Evolutionary conservation across 1,140 invertebrate species (phyloP).

Genomic region (Dinothrombium tinctorium): DNA sequence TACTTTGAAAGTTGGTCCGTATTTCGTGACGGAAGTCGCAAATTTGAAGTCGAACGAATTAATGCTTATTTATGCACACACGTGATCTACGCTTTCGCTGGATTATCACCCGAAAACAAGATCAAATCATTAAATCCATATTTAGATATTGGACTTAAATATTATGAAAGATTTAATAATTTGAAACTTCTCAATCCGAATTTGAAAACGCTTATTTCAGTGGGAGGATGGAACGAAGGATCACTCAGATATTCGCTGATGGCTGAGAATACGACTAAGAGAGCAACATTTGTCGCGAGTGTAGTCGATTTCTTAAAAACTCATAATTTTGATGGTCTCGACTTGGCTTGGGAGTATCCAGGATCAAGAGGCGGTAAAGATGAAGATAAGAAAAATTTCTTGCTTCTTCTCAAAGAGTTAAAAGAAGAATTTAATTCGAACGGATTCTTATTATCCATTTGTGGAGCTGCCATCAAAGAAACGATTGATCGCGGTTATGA

Average conservation of each 20-base stretch:
- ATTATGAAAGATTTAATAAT: slow-evolving; percentile 79
- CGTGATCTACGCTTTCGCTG: slow-evolving; percentile 77
- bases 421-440: slow-evolving; percentile 26
- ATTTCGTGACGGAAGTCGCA: slow-evolving; percentile 50
- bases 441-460: slow-evolving; percentile 26
- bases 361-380: slow-evolving; percentile 67
- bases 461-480: slow-evolving; percentile 29
- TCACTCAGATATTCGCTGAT: slow-evolving; percentile 57
- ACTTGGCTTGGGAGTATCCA: slow-evolving; percentile 92
- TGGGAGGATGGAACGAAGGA: slow-evolving; percentile 90
- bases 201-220: slow-evolving; percentile 68
- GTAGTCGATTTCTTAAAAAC: slow-evolving; percentile 63
- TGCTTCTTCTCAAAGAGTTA: slow-evolving; percentile 5
- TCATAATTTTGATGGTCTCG: slow-evolving; percentile 82
- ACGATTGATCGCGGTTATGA: slow-evolving; percentile 44
- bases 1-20: slow-evolving; percentile 69
- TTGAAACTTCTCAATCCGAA: slow-evolving; percentile 80
- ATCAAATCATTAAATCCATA: slow-evolving; percentile 78
- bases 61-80: slow-evolving; percentile 86
- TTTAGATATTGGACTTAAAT: slow-evolving; percentile 77
- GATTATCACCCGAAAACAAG: slow-evolving; percentile 65
- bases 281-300: slow-evolving; percentile 52
- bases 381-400: slow-evolving; percentile 9
- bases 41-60: slow-evolving; percentile 77
- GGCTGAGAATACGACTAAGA: slow-evolving; percentile 44